These are phyloP conservation scores for Bombus polaris DNA, from an alignment of 1,140 invertebrate species.

Conservation along the genomic window DNA sequence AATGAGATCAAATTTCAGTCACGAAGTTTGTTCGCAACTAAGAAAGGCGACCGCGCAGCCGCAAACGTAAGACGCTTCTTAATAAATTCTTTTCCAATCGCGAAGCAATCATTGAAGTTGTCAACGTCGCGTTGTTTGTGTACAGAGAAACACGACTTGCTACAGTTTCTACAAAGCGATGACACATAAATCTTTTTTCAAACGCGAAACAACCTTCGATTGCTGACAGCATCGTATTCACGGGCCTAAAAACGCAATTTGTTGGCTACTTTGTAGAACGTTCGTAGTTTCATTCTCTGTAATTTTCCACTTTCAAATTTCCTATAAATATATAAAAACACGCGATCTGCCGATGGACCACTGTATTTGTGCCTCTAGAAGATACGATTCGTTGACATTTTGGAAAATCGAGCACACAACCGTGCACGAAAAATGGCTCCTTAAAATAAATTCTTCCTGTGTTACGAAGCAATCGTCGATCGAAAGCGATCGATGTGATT, in stretches of 20 bases:
- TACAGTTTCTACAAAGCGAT: too few species aligned
- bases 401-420: background rate
- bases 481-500: background rate
- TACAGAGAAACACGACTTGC: too few species aligned
- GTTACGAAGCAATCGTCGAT: background rate
- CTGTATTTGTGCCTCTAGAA: too few species aligned
- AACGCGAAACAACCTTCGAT: background rate
- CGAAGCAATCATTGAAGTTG: background rate
- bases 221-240: too few species aligned
- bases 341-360: too few species aligned
- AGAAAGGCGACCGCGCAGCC: background rate
- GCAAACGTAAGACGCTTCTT: background rate
- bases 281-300: too few species aligned
- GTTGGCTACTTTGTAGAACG: too few species aligned
- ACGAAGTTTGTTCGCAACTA: conserved; percentile 49
- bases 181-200: background rate
- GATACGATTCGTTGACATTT: background rate
- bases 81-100: background rate
- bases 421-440: background rate
- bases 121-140: background rate
- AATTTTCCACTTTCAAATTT: too few species aligned
- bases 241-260: background rate
- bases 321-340: background rate
- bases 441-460: background rate
- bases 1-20: conserved; percentile 54